These are phyloP conservation scores for Diloba caeruleocephala DNA, from an alignment of 2,888 invertebrate species.

Conservation along the genomic window DNA sequence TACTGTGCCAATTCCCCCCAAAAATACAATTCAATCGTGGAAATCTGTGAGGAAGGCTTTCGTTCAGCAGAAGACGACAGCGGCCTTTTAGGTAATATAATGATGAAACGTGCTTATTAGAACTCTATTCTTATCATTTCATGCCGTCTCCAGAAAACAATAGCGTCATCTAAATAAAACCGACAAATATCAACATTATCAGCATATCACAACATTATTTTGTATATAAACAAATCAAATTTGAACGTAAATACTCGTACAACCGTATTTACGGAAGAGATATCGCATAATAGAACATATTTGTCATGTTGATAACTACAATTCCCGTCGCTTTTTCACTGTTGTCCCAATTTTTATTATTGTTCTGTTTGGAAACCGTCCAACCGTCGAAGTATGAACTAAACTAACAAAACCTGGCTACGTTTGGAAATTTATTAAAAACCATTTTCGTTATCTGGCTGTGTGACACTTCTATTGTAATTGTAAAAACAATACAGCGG, in stretches of 20 bases:
- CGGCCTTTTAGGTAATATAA: no score
- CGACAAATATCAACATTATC: neutral
- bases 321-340: constrained; percentile 24
- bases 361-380: constrained; percentile 40
- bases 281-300: constrained; percentile 15
- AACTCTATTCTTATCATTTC: no score
- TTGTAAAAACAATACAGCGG: constrained; percentile 9
- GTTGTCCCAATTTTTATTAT: constrained; percentile 36
- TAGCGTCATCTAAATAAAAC: no score
- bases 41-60: no score
- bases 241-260: constrained; percentile 9
- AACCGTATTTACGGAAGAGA: constrained; percentile 43
- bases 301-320: constrained; percentile 31
- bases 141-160: no score
- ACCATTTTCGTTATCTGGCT: constrained; percentile 1
- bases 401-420: constrained; percentile 23
- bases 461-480: constrained; percentile 9
- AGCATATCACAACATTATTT: constrained; percentile 19
- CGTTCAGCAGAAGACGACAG: no score
- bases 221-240: constrained; percentile 49
- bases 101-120: no score
- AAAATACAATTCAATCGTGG: no score
- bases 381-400: constrained; percentile 24
- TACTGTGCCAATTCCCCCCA: no score
- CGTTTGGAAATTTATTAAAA: constrained; percentile 8